phyloP scores from a whole-genome alignment of 2,888 invertebrate species.

The Luperina nickerlii region DNA sequence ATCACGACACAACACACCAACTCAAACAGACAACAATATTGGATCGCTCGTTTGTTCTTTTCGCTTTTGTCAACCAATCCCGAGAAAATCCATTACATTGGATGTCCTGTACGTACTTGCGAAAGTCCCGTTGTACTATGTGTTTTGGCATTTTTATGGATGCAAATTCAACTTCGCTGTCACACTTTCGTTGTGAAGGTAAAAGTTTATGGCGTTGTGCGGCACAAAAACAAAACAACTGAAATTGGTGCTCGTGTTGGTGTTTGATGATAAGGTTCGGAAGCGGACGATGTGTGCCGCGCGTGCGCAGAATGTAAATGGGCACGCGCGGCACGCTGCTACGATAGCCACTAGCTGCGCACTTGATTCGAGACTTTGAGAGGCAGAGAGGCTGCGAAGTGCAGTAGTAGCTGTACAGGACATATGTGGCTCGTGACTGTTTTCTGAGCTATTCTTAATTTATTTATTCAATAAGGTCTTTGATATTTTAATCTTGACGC shows the following conservation, averaged over 20 bases:
- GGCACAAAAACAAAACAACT: slow-evolving; percentile 66
- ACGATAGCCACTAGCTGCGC: slow-evolving; percentile 8
- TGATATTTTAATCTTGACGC: background rate
- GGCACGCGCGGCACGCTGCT: slow-evolving; percentile 38
- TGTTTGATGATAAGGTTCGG: slow-evolving; percentile 53
- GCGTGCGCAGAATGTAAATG: slow-evolving; percentile 69
- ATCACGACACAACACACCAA: slow-evolving; percentile 40
- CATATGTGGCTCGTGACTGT: background rate
- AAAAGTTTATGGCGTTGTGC: slow-evolving; percentile 47
- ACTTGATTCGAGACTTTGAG: slow-evolving; percentile 23
- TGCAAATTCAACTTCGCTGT: slow-evolving; percentile 19
- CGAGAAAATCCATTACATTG: slow-evolving; percentile 21
- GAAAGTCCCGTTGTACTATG: slow-evolving; percentile 3
- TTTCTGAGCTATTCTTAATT: background rate
- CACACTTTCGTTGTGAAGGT: slow-evolving; percentile 43
- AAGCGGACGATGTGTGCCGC: slow-evolving; percentile 68
- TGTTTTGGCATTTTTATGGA: background rate
- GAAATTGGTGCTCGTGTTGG: slow-evolving; percentile 55
- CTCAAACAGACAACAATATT: slow-evolving; percentile 33
- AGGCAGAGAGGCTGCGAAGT: slow-evolving; percentile 21
- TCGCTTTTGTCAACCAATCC: slow-evolving; percentile 28
- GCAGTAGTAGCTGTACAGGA: background rate
- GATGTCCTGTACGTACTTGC: background rate
- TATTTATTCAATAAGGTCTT: background rate
- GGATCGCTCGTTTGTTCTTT: slow-evolving; percentile 42